Conservation (phyloP, 2,888 invertebrate species). For the Xanthorhoe spadicearia region DNA sequence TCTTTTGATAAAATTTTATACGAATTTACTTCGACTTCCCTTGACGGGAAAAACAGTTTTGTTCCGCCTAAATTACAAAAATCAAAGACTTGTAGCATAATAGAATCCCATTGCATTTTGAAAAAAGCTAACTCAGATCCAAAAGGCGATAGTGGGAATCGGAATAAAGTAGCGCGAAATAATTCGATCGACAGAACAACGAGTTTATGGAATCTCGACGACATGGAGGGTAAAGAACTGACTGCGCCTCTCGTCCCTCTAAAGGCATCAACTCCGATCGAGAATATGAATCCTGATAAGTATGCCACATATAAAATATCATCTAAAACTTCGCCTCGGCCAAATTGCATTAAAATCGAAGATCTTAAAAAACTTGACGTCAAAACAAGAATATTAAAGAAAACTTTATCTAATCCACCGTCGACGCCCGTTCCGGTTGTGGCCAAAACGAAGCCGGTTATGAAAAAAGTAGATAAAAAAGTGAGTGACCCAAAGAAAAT, state of each 20-base stretch:
- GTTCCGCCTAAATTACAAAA: constrained; percentile 86
- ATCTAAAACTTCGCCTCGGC: constrained; percentile 70
- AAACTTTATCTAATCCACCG: constrained; percentile 82
- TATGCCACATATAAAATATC: constrained; percentile 82
- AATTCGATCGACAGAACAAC: constrained; percentile 84
- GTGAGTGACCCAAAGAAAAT: constrained; percentile 72
- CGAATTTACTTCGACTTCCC: constrained; percentile 70
- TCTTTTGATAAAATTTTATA: constrained; percentile 81
- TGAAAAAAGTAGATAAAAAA: constrained; percentile 77
- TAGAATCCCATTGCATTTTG: constrained; percentile 88
- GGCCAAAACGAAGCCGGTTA: constrained; percentile 72
- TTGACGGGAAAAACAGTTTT: constrained; percentile 61
- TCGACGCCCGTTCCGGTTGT: constrained; percentile 80
- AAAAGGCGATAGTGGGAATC: constrained; percentile 62
- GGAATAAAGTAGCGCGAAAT: constrained; percentile 73
- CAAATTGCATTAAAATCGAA: constrained; percentile 73
- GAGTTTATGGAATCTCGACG: constrained; percentile 85
- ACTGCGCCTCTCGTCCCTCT: constrained; percentile 74
- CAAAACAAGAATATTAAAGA: constrained; percentile 82
- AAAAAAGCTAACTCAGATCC: constrained; percentile 85
- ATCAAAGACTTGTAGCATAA: constrained; percentile 89
- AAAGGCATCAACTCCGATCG: constrained; percentile 58
- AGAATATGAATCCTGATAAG: constrained; percentile 78
- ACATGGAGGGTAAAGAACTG: constrained; percentile 82
- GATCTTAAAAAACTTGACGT: constrained; percentile 82